Evolutionary conservation across 2,113 vertebrate species (phyloP).

Genomic region (Phrynosoma blainvillii): DNA sequence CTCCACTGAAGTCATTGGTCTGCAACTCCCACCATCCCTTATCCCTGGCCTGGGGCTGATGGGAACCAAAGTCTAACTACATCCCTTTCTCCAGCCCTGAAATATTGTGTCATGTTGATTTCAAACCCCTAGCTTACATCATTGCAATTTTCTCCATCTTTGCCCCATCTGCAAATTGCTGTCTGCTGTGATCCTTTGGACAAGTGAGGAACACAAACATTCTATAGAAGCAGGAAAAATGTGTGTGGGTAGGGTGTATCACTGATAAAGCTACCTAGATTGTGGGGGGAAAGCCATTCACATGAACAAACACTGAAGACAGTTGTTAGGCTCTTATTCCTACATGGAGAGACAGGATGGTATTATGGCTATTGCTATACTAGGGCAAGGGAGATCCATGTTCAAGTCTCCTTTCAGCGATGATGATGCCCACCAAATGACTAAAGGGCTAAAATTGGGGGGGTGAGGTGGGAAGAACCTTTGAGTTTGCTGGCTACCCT

Average conservation of each 20-base stretch:
- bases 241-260: background rate
- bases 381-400: background rate
- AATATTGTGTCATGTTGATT: background rate
- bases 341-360: background rate
- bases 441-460: background rate
- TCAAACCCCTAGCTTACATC: background rate
- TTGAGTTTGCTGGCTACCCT: background rate
- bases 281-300: too few species aligned
- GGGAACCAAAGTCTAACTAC: background rate
- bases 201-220: background rate
- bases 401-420: background rate
- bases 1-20: background rate
- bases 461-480: background rate
- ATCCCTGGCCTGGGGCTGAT: background rate
- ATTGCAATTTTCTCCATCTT: background rate
- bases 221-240: background rate
- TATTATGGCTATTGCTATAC: background rate
- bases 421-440: background rate
- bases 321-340: too few species aligned
- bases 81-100: background rate
- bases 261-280: background rate
- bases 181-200: background rate
- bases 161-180: background rate
- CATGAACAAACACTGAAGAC: background rate
- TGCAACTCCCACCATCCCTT: background rate